A percentile compares a stretch with the other conserved stretches of the same genome.
Evolutionary conservation across 2,797 vertebrate species (phyloP).

Genomic region (Phalanger gymnotis): DNA sequence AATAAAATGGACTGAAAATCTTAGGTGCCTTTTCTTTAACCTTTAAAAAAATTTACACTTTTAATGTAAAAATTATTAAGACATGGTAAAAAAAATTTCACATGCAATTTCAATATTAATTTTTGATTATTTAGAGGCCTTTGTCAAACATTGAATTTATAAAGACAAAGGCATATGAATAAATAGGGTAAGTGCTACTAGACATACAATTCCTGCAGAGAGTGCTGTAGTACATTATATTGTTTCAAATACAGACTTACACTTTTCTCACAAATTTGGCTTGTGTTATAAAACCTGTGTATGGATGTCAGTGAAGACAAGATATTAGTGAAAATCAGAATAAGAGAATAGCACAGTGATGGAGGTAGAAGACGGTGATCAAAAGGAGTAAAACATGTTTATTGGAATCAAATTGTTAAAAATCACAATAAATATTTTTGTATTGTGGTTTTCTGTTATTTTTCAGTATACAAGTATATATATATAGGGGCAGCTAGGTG

Average conservation of each 20-base stretch:
- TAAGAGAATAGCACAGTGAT: neutral
- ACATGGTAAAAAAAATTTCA: neutral
- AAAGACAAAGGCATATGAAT: neutral
- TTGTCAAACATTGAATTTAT: neutral
- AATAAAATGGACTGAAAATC: slow-evolving; percentile 98
- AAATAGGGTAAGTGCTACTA: neutral
- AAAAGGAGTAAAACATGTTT: neutral
- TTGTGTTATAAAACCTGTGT: neutral
- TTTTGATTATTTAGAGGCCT: neutral
- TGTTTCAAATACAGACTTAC: neutral
- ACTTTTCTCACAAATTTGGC: neutral
- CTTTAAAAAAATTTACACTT: neutral
- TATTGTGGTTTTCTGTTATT: neutral
- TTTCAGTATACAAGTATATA: neutral
- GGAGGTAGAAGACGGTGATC: neutral
- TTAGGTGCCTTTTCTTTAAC: slow-evolving; percentile 86
- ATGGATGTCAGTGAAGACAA: neutral
- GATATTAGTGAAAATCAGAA: neutral
- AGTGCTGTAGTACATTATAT: neutral
- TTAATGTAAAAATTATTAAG: neutral
- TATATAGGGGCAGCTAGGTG: no score
- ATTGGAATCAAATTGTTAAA: neutral
- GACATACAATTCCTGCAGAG: neutral
- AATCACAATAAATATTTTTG: neutral
- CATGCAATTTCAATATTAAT: neutral